These are phyloP conservation scores for Danaus chrysippus DNA, from an alignment of 2,888 invertebrate species.

Conservation along the genomic window DNA sequence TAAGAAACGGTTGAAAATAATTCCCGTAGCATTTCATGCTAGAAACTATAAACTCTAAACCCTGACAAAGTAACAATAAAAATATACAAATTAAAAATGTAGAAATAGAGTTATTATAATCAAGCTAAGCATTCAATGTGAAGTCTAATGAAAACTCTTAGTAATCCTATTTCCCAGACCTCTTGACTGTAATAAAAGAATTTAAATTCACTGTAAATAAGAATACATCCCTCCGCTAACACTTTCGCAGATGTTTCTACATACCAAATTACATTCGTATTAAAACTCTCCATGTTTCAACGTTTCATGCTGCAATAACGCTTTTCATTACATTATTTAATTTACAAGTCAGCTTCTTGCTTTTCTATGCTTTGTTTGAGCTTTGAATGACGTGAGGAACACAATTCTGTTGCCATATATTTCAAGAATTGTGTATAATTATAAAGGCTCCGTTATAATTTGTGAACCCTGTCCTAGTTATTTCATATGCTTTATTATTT, in stretches of 20 bases:
- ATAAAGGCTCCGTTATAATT: background rate
- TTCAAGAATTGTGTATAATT: conserved; percentile 2
- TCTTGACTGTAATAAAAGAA: conserved; percentile 24
- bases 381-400: conserved; percentile 44
- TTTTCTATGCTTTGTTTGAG: conserved; percentile 41
- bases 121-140: too few species aligned
- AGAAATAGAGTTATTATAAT: too few species aligned
- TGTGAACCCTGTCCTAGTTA: background rate
- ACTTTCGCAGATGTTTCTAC: conserved; percentile 21
- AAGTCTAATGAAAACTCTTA: background rate
- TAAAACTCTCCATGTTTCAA: conserved; percentile 26
- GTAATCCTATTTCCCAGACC: conserved; percentile 18
- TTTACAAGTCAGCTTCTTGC: conserved; percentile 55
- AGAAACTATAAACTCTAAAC: too few species aligned
- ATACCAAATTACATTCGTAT: conserved; percentile 28
- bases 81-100: background rate
- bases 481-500: too few species aligned
- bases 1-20: background rate
- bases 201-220: conserved; percentile 26
- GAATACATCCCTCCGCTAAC: conserved; percentile 21
- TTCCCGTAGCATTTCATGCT: background rate
- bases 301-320: conserved; percentile 23
- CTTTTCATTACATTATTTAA: conserved; percentile 45
- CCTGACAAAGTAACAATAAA: background rate
- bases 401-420: conserved; percentile 38